phyloP scores from a whole-genome alignment of 2,113 vertebrate genomes.

The Mellivora capensis region DNA sequence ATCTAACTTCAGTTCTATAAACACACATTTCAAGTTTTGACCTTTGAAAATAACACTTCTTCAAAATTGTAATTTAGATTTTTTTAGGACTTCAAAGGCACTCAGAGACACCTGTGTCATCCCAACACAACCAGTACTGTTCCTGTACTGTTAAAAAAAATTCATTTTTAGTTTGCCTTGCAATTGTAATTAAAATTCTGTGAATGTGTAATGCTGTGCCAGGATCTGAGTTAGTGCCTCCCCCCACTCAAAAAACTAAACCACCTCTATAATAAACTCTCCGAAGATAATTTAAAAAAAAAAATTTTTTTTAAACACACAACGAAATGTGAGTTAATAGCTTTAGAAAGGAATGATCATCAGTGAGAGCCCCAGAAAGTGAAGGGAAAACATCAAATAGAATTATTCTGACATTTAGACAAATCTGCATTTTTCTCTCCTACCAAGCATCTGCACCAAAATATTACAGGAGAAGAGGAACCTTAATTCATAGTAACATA shows the following conservation, averaged over 20 bases:
- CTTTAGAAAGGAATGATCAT: background rate
- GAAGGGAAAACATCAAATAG: background rate
- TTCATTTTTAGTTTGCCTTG: background rate
- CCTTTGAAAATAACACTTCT: background rate
- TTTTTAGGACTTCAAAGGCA: conserved; percentile 23
- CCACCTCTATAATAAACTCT: conserved; percentile 36
- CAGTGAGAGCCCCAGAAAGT: background rate
- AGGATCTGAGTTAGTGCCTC: background rate
- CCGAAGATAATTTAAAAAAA: background rate
- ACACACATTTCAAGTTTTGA: background rate
- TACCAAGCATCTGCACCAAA: conserved; percentile 1
- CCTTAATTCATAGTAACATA: background rate
- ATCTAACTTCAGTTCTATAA: background rate
- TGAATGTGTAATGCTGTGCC: background rate
- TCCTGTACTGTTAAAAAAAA: background rate
- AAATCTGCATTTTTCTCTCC: conserved; percentile 33
- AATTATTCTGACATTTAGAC: background rate
- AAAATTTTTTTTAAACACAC: background rate
- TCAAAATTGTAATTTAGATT: conserved; percentile 12
- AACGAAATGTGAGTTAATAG: conserved; percentile 5
- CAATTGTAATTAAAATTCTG: background rate
- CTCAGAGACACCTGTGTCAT: conserved; percentile 5
- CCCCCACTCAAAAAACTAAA: background rate
- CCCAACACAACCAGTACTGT: background rate
- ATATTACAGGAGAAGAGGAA: background rate